Evolutionary conservation across 2,888 invertebrate genomes (phyloP), one percentile per base, ranked within the genome.

Genomic region (Bellardia pandia): DNA sequence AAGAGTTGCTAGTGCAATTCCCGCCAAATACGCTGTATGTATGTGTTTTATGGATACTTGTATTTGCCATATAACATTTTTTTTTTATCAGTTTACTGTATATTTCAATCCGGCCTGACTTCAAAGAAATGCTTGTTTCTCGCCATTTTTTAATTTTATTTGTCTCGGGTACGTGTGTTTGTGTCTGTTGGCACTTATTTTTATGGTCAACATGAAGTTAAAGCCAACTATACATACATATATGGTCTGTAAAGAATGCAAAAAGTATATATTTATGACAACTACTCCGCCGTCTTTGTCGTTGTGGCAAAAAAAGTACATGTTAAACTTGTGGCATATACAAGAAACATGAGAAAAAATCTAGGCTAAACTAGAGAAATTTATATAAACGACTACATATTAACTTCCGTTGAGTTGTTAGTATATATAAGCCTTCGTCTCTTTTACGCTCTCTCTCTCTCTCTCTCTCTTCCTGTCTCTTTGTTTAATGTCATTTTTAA

Each of bases 321-420:
- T 69, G 48, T n/a, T 37, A 58, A 66, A 64, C 45, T 84, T 76
- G 68, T 62, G 60, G 68, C 79, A 76, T 23, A 37, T 51, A 33
- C 51, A 71, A 58, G 53, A 40, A 68, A 80, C 33, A 62, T 74
- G 37, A 13, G 23, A 45, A 56, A 56, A 80, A 83, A 84, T 83
- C 86, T 86, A 37, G 86, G 83, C 80, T 86, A 86, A 84, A 80
- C 66, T 80, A 76, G 80, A 86, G 80, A 86, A 80, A 86, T 86
- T 83, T 86, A 86, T 86, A 76, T 74, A 80, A 86, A 86, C 77
- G 80, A 80, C 71, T 60, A 23, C 23, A 23, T 23, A 66, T 83
- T 86, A 62, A 84, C 83, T 86, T 86, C 86, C 86, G 86, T 68
- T 76, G 62, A 68, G 56, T 80, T 56, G 71, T 72, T 37, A 23